These are phyloP conservation scores for Polia nebulosa DNA, from an alignment of 2,888 invertebrate species.

Conservation along the genomic window DNA sequence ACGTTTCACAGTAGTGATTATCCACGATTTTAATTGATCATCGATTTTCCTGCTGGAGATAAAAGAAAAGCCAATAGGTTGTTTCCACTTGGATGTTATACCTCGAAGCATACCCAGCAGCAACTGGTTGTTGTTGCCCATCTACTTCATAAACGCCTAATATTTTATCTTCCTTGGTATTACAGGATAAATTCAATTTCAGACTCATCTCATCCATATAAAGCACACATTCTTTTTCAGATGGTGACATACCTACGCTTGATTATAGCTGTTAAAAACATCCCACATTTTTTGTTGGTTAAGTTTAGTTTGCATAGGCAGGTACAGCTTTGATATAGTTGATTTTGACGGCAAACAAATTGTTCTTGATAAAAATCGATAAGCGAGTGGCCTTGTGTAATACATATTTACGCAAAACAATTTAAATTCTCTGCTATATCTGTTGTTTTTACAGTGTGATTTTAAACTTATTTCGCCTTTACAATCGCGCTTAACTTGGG, in stretches of 20 bases:
- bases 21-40: no score
- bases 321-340: slow-evolving; percentile 18
- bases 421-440: slow-evolving; percentile 19
- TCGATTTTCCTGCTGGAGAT: no score
- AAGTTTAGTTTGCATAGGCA: slow-evolving; percentile 22
- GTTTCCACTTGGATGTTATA: no score
- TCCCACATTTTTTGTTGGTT: slow-evolving; percentile 29
- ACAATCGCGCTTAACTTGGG: slow-evolving; percentile 39
- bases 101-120: no score
- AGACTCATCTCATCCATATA: slow-evolving; percentile 42
- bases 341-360: slow-evolving; percentile 38
- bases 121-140: slow-evolving; percentile 15
- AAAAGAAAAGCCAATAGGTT: no score
- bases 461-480: slow-evolving; percentile 33
- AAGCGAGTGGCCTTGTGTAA: slow-evolving; percentile 42
- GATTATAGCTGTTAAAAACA: slow-evolving; percentile 15
- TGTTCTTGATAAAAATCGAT: slow-evolving; percentile 43
- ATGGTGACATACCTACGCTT: slow-evolving; percentile 30
- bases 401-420: slow-evolving; percentile 39
- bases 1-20: no score
- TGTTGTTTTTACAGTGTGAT: slow-evolving; percentile 10
- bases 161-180: slow-evolving; percentile 22
- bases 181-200: slow-evolving; percentile 10
- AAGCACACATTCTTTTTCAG: slow-evolving; percentile 36
- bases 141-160: slow-evolving; percentile 28